Percentiles rank a stretch among this genome's conserved stretches.
These are phyloP conservation scores for Mythimna ferrago DNA, from an alignment of 2,888 invertebrate genomes.

Conservation along the genomic window DNA sequence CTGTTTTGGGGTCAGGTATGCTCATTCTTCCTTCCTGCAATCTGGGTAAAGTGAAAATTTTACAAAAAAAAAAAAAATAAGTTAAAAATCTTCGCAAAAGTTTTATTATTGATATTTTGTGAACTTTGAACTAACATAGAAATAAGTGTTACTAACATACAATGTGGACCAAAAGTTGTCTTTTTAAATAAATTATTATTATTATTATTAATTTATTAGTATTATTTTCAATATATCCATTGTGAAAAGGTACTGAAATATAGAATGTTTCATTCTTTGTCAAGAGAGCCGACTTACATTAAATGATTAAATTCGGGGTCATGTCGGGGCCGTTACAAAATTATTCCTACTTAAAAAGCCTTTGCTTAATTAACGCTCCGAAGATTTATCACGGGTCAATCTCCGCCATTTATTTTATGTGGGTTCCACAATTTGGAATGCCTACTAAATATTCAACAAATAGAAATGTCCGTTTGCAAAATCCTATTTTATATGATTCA, in stretches of 20 bases:
- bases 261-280: neutral
- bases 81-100: too few species aligned
- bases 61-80: neutral
- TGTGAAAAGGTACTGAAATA: constrained; percentile 12
- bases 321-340: constrained; percentile 50
- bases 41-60: too few species aligned
- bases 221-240: neutral
- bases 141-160: too few species aligned
- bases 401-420: constrained; percentile 65
- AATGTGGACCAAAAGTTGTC: too few species aligned
- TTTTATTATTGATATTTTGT: too few species aligned
- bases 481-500: constrained; percentile 55
- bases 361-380: constrained; percentile 67
- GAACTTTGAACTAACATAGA: too few species aligned
- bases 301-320: constrained; percentile 50
- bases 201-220: neutral
- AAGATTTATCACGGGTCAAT: constrained; percentile 69
- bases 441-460: constrained; percentile 62
- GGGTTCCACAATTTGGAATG: constrained; percentile 58
- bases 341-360: constrained; percentile 58
- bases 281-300: constrained; percentile 32
- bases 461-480: constrained; percentile 56
- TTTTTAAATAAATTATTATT: too few species aligned
- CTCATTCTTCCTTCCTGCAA: too few species aligned
- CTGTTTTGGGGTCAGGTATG: too few species aligned